phyloP scores from a whole-genome alignment of 2,797 vertebrate species.

The Eidolon dupreanum region DNA sequence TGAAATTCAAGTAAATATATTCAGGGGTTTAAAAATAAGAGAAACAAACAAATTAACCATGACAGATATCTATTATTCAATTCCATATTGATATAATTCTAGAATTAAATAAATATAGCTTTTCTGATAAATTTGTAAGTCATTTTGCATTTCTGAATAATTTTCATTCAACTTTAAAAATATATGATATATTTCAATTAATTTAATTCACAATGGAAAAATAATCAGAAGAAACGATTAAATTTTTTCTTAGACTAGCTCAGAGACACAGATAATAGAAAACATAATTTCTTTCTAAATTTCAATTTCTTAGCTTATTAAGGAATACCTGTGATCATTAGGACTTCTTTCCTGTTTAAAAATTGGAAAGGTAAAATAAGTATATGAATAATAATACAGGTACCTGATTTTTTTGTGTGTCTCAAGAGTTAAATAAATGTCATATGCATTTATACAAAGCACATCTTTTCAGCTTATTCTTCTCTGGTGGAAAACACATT shows the following conservation, averaged over 20 bases:
- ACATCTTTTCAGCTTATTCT: constrained; percentile 33
- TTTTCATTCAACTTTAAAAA: neutral
- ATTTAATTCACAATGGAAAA: neutral
- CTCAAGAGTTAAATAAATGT: constrained; percentile 35
- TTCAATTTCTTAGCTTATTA: neutral
- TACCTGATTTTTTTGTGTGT: constrained; percentile 1
- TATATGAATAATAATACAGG: neutral
- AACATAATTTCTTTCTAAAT: neutral
- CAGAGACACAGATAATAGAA: neutral
- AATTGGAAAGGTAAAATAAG: neutral
- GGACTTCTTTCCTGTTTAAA: neutral
- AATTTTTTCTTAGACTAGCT: neutral
- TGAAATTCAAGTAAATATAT: neutral
- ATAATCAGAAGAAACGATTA: neutral
- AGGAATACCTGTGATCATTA: neutral
- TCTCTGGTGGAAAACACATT: neutral
- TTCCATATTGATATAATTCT: neutral
- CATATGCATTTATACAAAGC: neutral
- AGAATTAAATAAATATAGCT: neutral
- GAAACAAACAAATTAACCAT: neutral
- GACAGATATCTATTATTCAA: neutral
- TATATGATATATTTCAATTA: neutral
- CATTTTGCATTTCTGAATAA: neutral
- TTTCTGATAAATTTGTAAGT: neutral
- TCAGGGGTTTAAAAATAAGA: neutral